phyloP scores from a whole-genome alignment of 2,888 invertebrate genomes.

The Agrotis ipsilon region DNA sequence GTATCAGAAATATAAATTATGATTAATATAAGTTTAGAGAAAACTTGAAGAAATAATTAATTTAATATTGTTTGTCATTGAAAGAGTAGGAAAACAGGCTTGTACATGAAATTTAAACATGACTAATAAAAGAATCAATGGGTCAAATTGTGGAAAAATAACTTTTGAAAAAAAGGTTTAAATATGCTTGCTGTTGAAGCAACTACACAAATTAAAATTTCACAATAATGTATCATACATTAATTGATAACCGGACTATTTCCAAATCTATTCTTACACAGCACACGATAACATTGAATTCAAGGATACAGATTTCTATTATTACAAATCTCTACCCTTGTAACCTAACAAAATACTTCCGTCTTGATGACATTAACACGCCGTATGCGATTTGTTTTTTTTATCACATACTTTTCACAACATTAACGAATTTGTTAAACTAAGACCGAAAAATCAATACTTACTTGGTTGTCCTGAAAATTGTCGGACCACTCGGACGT shows the following conservation, averaged over 20 bases:
- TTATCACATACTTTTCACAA: slow-evolving; percentile 29
- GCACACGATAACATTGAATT: slow-evolving; percentile 70
- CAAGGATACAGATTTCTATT: slow-evolving; percentile 73
- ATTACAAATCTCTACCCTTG: slow-evolving; percentile 53
- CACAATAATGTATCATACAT: slow-evolving; percentile 26
- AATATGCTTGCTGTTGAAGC: not conserved
- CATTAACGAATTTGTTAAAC: slow-evolving; percentile 30
- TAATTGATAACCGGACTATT: slow-evolving; percentile 54
- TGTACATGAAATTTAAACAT: not conserved
- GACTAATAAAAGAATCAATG: not conserved
- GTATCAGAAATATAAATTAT: not conserved
- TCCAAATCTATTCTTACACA: slow-evolving; percentile 63
- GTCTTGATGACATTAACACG: slow-evolving; percentile 14
- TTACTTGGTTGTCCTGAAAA: slow-evolving; percentile 89
- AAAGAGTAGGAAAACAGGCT: not conserved
- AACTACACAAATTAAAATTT: slow-evolving; percentile 2
- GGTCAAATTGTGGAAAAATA: not conserved
- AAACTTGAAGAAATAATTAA: not conserved
- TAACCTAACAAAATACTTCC: slow-evolving; percentile 53
- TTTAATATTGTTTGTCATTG: not conserved
- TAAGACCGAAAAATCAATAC: slow-evolving; percentile 73
- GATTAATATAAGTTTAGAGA: not conserved
- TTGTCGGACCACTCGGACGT: slow-evolving; percentile 87
- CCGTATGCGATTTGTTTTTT: not conserved
- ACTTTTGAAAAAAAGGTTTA: no score